Percentiles rank a stretch among this genome's conserved stretches.
Conservation (phyloP, 2,888 invertebrate genomes). For the Microdon myrmicae region DNA sequence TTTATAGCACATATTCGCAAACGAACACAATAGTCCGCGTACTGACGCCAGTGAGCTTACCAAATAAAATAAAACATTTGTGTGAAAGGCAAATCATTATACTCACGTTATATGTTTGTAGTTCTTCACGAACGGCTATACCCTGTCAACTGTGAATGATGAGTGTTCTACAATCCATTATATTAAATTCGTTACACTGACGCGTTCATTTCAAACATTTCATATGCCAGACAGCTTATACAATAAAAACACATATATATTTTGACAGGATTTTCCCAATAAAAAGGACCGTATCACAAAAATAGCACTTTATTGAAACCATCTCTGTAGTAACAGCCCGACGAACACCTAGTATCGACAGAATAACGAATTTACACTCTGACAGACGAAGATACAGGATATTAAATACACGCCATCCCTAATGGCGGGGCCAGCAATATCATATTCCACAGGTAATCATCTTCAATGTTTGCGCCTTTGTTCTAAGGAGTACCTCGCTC, state of each 20-base stretch:
- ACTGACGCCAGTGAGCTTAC: no score
- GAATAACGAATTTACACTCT: slow-evolving; percentile 41
- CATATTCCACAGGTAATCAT: no score
- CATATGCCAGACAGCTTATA: neutral
- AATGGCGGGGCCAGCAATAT: no score
- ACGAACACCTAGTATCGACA: slow-evolving; percentile 22
- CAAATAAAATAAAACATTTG: no score
- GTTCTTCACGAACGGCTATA: slow-evolving; percentile 1
- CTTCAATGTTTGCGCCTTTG: no score
- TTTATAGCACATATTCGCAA: no score
- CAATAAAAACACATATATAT: neutral
- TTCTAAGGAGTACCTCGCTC: no score
- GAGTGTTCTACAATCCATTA: slow-evolving; percentile 24
- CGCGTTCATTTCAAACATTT: slow-evolving; percentile 7
- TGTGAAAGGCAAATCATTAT: neutral
- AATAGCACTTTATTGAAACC: neutral
- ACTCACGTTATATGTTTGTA: slow-evolving; percentile 26
- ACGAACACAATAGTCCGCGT: no score
- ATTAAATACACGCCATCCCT: slow-evolving; percentile 40
- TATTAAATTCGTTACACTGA: slow-evolving; percentile 11
- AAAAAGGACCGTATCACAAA: slow-evolving; percentile 11
- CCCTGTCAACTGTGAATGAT: slow-evolving; percentile 38
- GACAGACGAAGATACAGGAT: slow-evolving; percentile 39
- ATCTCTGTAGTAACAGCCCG: neutral
- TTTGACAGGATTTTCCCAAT: slow-evolving; percentile 1